phyloP scores from a whole-genome alignment of 2,797 vertebrate genomes.

The Psittacula derbiana region DNA sequence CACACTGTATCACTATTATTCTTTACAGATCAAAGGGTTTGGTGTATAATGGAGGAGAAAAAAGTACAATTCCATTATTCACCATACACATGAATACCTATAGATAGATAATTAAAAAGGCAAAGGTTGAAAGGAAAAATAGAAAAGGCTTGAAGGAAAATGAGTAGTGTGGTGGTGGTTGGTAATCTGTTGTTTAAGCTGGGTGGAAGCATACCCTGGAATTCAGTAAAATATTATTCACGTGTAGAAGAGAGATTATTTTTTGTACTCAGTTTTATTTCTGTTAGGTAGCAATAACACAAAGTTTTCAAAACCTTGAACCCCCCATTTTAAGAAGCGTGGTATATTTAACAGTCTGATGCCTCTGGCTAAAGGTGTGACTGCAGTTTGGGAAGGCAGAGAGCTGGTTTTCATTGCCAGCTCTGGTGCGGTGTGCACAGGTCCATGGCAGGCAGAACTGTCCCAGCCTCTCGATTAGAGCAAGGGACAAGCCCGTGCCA shows the following conservation, averaged over 20 bases:
- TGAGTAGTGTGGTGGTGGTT: not conserved
- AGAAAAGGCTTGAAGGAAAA: not conserved
- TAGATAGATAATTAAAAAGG: not conserved
- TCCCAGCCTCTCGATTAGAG: not conserved
- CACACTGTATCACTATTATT: not conserved
- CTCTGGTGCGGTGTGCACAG: rapidly evolving
- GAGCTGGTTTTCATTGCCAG: not conserved
- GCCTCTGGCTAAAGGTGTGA: not conserved
- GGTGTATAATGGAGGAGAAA: not conserved
- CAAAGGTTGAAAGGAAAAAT: not conserved
- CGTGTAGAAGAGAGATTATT: not conserved
- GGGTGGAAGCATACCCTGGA: not conserved
- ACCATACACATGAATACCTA: not conserved
- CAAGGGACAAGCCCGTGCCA: not conserved
- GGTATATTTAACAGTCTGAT: rapidly evolving
- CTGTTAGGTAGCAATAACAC: not conserved
- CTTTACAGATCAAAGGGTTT: constrained; percentile 35
- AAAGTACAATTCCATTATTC: not conserved
- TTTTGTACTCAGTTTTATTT: not conserved
- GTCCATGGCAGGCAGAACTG: not conserved
- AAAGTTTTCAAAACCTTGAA: not conserved
- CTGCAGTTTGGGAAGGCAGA: not conserved
- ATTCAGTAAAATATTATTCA: not conserved
- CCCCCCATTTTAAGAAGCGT: not conserved
- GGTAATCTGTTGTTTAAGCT: not conserved